These are phyloP conservation scores for Amphiprion percula DNA, from an alignment of 2,113 vertebrate species.

Conservation along the genomic window DNA sequence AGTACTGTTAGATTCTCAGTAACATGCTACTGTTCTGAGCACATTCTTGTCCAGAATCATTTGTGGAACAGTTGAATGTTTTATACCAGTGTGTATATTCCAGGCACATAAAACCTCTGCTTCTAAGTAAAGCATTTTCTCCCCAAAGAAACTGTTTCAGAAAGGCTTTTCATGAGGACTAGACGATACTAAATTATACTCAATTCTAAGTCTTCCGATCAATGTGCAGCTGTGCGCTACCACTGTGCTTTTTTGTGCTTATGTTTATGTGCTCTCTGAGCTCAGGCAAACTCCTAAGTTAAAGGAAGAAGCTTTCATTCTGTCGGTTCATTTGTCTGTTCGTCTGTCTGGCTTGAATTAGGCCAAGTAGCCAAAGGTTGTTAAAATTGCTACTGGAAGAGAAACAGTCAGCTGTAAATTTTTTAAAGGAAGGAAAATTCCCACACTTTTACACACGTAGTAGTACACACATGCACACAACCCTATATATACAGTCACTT, in stretches of 20 bases:
- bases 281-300: constrained; percentile 16
- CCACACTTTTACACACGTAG: constrained; percentile 82
- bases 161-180: constrained; percentile 27
- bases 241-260: constrained; percentile 15
- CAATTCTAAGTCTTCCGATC: constrained; percentile 19
- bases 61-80: not conserved
- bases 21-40: constrained; percentile 31
- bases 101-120: constrained; percentile 42
- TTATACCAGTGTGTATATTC: constrained; percentile 20
- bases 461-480: constrained; percentile 33
- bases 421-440: constrained; percentile 87
- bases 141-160: constrained; percentile 25
- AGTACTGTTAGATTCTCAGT: constrained; percentile 45
- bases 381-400: constrained; percentile 85
- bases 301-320: constrained; percentile 34
- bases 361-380: constrained; percentile 85
- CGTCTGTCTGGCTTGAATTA: constrained; percentile 87
- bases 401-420: constrained; percentile 85
- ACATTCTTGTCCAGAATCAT: constrained; percentile 18
- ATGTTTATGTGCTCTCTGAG: constrained; percentile 22
- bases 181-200: constrained; percentile 34
- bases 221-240: constrained; percentile 15
- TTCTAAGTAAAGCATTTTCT: constrained; percentile 45
- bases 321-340: constrained; percentile 43
- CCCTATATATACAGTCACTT: not conserved